Percentiles rank a stretch among this genome's conserved stretches.
Evolutionary conservation across 2,797 vertebrate species (phyloP).

Genomic region (Girardinus metallicus): DNA sequence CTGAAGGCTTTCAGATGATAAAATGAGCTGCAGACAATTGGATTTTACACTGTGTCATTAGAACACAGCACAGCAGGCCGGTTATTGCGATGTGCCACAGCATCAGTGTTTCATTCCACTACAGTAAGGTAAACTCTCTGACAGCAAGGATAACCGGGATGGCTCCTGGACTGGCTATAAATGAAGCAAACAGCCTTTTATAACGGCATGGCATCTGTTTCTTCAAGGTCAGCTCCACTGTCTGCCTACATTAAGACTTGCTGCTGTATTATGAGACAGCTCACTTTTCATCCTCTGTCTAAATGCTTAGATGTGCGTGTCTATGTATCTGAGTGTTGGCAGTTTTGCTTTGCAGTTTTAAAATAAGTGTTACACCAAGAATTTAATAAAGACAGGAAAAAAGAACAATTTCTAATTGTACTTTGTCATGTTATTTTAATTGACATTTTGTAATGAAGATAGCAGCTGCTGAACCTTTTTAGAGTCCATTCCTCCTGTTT

Average conservation of each 20-base stretch:
- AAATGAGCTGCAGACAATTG: constrained; percentile 14
- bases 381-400: background rate
- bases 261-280: constrained; percentile 8
- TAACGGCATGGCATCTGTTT: constrained; percentile 8
- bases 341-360: background rate
- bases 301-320: background rate
- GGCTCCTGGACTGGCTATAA: constrained; percentile 13
- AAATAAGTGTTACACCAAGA: background rate
- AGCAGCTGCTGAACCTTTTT: background rate
- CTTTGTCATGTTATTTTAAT: background rate
- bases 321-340: background rate
- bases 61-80: background rate
- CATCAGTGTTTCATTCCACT: background rate
- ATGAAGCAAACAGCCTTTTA: constrained; percentile 18
- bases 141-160: constrained; percentile 1
- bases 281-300: background rate
- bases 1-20: constrained; percentile 32
- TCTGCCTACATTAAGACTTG: constrained; percentile 8
- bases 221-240: constrained; percentile 15
- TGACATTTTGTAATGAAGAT: background rate
- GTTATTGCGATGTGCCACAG: constrained; percentile 6
- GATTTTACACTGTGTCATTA: constrained; percentile 10
- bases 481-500: background rate
- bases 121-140: constrained; percentile 10
- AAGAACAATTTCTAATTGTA: background rate